These are phyloP conservation scores for Butorides virescens DNA, from an alignment of 2,113 vertebrate species.

Conservation along the genomic window DNA sequence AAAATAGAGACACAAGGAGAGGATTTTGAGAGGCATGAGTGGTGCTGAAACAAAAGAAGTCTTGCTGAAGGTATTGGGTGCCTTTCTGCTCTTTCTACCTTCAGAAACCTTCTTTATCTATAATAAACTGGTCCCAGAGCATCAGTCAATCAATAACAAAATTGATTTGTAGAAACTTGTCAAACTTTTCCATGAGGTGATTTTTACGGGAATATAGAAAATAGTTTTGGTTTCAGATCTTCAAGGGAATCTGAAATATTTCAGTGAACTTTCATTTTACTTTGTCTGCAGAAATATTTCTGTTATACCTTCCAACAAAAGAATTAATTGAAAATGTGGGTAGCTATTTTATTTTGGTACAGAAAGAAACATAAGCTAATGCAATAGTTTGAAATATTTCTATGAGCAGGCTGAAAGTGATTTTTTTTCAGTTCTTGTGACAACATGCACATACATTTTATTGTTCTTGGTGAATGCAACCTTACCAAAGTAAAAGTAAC, in stretches of 20 bases:
- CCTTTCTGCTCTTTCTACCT: not conserved
- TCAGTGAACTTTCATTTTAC: not conserved
- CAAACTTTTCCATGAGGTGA: not conserved
- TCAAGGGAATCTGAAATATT: not conserved
- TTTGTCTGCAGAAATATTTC: not conserved
- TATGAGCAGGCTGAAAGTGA: not conserved
- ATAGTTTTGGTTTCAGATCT: not conserved
- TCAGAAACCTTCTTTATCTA: not conserved
- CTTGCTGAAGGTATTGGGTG: not conserved
- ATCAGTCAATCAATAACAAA: not conserved
- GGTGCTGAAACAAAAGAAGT: not conserved
- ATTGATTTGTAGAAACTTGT: not conserved
- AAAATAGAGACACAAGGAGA: not conserved
- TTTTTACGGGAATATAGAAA: not conserved
- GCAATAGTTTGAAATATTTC: not conserved
- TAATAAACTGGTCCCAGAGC: not conserved
- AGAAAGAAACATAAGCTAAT: not conserved
- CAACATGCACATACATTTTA: not conserved
- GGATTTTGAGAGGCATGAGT: not conserved
- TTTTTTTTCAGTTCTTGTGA: not conserved
- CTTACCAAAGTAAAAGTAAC: not conserved
- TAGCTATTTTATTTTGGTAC: not conserved
- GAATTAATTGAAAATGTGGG: not conserved
- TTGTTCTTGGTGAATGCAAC: not conserved
- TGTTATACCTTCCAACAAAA: not conserved